phyloP scores from a whole-genome alignment of 2,113 vertebrate species.

The Tenrec ecaudatus region DNA sequence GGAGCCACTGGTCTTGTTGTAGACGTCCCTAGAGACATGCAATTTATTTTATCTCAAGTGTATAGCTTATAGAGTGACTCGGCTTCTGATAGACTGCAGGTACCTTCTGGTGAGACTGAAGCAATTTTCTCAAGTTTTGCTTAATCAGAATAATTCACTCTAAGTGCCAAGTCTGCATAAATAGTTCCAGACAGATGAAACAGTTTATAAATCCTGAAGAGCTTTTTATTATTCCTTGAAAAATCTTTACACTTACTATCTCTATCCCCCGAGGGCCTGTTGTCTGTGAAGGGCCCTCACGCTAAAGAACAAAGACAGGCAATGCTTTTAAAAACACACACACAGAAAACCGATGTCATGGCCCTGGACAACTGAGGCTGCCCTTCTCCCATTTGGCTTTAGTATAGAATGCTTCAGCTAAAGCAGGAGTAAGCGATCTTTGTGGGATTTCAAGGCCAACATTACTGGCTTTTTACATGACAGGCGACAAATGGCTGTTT shows the following conservation, averaged over 20 bases:
- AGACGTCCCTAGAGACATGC: neutral
- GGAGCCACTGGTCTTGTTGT: neutral
- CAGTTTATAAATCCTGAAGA: conserved; percentile 66
- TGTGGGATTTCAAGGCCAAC: neutral
- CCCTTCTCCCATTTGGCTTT: neutral
- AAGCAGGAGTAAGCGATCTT: neutral
- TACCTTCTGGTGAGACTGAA: conserved; percentile 62
- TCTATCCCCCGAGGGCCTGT: neutral
- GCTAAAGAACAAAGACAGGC: conserved; percentile 9
- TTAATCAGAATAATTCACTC: conserved; percentile 70
- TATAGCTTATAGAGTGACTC: conserved; percentile 12
- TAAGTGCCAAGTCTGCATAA: conserved; percentile 55
- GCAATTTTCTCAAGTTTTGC: conserved; percentile 71
- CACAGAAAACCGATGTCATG: neutral
- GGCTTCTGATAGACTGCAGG: conserved; percentile 65
- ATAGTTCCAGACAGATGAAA: conserved; percentile 72
- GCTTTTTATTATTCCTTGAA: conserved; percentile 28
- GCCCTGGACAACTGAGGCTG: neutral
- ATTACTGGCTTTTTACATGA: neutral
- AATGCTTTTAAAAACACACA: neutral
- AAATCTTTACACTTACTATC: conserved; percentile 17
- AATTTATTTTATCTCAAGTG: conserved; percentile 27
- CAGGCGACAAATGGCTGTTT: conserved; percentile 13
- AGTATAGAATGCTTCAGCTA: neutral
- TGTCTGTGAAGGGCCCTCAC: neutral